phyloP scores from a whole-genome alignment of 2,797 vertebrate species.

The Sphenopsis melanotis region DNA sequence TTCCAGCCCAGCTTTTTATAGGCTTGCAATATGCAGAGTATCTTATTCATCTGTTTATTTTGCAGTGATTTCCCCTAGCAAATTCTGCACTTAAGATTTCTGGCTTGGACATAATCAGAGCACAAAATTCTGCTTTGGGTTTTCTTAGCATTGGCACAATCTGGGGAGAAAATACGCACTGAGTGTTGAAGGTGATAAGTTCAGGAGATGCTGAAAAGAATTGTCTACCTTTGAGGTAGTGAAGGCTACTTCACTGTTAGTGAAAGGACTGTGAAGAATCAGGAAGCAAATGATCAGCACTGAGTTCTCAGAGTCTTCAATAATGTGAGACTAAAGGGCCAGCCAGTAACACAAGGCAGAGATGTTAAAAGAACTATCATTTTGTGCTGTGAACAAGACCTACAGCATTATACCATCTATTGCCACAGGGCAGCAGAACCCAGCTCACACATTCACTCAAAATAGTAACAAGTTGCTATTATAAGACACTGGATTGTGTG shows the following conservation, averaged over 20 bases:
- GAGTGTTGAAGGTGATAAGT: background rate
- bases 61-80: background rate
- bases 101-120: conserved; percentile 25
- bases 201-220: background rate
- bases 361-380: background rate
- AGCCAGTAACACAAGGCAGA: background rate
- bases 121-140: background rate
- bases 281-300: background rate
- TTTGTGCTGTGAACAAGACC: background rate
- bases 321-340: background rate
- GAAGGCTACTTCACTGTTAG: background rate
- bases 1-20: conserved; percentile 29
- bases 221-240: background rate
- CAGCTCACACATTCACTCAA: background rate
- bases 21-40: background rate
- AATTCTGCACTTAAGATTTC: background rate
- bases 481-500: background rate
- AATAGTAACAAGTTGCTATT: background rate
- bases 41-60: conserved; percentile 42
- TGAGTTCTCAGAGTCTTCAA: background rate
- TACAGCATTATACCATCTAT: background rate
- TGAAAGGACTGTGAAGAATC: background rate
- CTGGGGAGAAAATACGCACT: background rate
- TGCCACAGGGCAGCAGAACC: background rate
- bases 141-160: background rate